Percentiles rank a stretch among this genome's conserved stretches.
Evolutionary conservation across 1,140 invertebrate genomes (phyloP).

Genomic region (Drosophila ogumai): DNA sequence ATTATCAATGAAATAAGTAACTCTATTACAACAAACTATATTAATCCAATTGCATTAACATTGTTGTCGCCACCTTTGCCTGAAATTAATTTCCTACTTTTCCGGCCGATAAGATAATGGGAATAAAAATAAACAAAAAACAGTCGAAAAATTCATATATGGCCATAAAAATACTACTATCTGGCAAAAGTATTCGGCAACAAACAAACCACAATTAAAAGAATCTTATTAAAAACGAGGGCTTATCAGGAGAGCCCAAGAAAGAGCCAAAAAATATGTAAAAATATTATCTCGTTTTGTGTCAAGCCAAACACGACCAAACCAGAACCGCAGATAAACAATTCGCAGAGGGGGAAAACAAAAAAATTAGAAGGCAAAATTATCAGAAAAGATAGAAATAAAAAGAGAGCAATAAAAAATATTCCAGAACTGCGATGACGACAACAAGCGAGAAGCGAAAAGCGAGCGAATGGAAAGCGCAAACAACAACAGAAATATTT

Average conservation of each 20-base stretch:
- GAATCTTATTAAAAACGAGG: neutral
- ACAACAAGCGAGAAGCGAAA: slow-evolving; percentile 33
- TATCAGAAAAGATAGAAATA: slow-evolving; percentile 20
- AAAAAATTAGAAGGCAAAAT: slow-evolving; percentile 22
- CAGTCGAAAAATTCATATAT: slow-evolving; percentile 16
- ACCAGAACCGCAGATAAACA: slow-evolving; percentile 28
- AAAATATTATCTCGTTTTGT: slow-evolving; percentile 58
- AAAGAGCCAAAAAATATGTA: slow-evolving; percentile 34
- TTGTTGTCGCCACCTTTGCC: no score
- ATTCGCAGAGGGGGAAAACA: slow-evolving; percentile 21
- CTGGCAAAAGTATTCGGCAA: neutral
- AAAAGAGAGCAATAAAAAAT: slow-evolving; percentile 48
- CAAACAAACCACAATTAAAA: slow-evolving; percentile 18
- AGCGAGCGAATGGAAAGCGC: slow-evolving; percentile 30
- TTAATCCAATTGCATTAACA: slow-evolving; percentile 1
- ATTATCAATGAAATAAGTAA: no score
- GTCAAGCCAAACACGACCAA: slow-evolving; percentile 36
- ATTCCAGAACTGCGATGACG: slow-evolving; percentile 63
- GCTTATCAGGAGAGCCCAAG: slow-evolving; percentile 25
- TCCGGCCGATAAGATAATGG: slow-evolving; percentile 33
- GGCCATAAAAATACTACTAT: slow-evolving; percentile 1
- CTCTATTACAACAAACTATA: neutral
- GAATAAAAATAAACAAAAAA: slow-evolving; percentile 13
- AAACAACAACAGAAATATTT: slow-evolving; percentile 48
- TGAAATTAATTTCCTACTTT: slow-evolving; percentile 26